Base-by-base conservation (phyloP, 2,113 vertebrate genomes). In the Chaetodon trifascialis region DNA sequence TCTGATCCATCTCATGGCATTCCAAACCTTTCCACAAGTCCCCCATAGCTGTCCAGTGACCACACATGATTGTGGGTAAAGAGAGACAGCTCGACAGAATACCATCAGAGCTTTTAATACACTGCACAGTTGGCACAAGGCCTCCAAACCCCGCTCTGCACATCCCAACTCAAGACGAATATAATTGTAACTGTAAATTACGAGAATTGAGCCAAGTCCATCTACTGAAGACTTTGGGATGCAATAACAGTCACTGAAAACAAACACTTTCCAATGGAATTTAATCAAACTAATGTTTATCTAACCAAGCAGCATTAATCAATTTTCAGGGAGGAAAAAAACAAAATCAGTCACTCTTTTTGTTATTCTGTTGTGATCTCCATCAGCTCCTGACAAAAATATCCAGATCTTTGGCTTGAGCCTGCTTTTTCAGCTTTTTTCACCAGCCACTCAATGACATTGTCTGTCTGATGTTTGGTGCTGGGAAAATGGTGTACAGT, bases 1-100 rank as follows among this genome's bases (percentile, higher is more conserved):
- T 78, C 42, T 83, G 80, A 89, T 87, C 67, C 63, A 46, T 77
- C 55, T 56, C 52, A 42, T n/a, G 63, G 85, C 46, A 60, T 69
- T 56, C 63, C 71, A 83, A 82, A 86, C 68, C 73, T 80, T 76
- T 80, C 59, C 36, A 66, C 49, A 71, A 63, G 62, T 85, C 25
- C 38, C 68, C 56, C 72, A 55, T 56, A 34, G 70, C 49, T 62
- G 52, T 42, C 64, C 52, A 54, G 70, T 78, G 83, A 85, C 76
- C 76, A 52, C 60, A 68, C 55, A 65, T 74, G 54, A 68, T 51
- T 58, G 14, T 73, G 42, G 63, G 44, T 12, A 65, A 46, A 59
- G 46, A 76, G 25, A 85, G 56, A 51, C 42, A 82, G 40, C 75
- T 42, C 51, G 44, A 56, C 40, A 52, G 42, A 69, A 40, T 5